Evolutionary conservation across 2,888 invertebrate species (phyloP).

Genomic region (Dusona sp.): DNA sequence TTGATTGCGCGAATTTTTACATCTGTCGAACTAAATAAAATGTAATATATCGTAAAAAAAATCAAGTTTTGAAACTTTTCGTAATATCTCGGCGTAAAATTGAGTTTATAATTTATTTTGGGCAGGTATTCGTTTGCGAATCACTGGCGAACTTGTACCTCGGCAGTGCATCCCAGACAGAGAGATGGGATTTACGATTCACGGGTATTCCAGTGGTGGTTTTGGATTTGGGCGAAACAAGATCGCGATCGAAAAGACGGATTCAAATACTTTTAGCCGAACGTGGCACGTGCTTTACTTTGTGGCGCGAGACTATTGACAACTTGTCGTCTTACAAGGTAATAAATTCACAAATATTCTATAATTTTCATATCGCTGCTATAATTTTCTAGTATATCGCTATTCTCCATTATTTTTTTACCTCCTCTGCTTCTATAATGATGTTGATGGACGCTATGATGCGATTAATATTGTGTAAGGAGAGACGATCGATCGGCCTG

Average conservation of each 20-base stretch:
- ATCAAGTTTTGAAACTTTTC: not conserved
- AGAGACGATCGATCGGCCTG: constrained; percentile 18
- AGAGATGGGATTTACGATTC: constrained; percentile 90
- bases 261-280: constrained; percentile 91
- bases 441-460: not conserved
- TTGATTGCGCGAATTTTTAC: too few species aligned
- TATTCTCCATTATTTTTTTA: constrained; percentile 13
- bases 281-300: constrained; percentile 92
- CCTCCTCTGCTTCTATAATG: not conserved
- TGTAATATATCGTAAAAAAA: too few species aligned
- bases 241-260: constrained; percentile 88
- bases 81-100: too few species aligned
- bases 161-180: constrained; percentile 86
- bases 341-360: not conserved
- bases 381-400: not conserved
- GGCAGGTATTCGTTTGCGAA: constrained; percentile 90
- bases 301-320: constrained; percentile 93
- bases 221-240: constrained; percentile 91
- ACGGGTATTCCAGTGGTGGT: constrained; percentile 93
- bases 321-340: constrained; percentile 91
- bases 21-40: too few species aligned
- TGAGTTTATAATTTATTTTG: constrained; percentile 66
- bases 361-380: not conserved
- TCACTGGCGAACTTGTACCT: constrained; percentile 91
- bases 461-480: constrained; percentile 22